These are phyloP conservation scores for Pseudocheirus occidentalis DNA, from an alignment of 2,797 vertebrate species.

Conservation along the genomic window DNA sequence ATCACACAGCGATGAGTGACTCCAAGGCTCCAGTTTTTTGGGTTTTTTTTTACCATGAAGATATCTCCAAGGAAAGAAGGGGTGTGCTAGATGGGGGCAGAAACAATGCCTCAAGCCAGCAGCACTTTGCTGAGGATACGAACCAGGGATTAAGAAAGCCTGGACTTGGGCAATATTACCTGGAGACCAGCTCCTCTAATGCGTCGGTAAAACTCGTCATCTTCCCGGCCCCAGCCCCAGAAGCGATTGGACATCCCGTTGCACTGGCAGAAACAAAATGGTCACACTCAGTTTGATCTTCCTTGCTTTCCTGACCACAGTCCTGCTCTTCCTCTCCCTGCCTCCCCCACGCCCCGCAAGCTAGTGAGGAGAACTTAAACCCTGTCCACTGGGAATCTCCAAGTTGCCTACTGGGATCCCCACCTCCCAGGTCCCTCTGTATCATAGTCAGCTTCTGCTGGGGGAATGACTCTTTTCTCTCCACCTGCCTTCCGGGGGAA, in stretches of 20 bases:
- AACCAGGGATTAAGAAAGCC: background rate
- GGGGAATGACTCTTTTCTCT: background rate
- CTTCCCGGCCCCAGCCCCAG: conserved; percentile 99
- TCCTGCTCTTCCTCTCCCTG: background rate
- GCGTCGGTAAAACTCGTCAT: conserved; percentile 96
- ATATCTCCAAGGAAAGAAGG: background rate
- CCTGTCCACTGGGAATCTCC: background rate
- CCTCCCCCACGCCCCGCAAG: accelerated
- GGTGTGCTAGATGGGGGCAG: background rate
- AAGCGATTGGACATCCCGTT: conserved; percentile 99
- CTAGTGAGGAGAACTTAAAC: background rate
- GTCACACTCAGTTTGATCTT: background rate
- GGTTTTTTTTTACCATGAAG: background rate
- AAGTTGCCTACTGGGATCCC: background rate
- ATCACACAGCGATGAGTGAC: background rate
- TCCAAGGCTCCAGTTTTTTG: background rate
- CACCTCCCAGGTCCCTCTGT: background rate
- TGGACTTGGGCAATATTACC: conserved; percentile 83
- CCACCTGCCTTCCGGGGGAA: background rate
- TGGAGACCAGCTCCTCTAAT: conserved; percentile 93
- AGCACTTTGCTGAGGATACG: background rate
- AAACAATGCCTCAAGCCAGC: background rate
- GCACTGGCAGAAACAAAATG: conserved; percentile 86
- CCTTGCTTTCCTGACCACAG: background rate
- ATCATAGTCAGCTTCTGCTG: background rate